These are phyloP conservation scores for Eumacrocentrus americanus DNA, from an alignment of 2,888 invertebrate species.

Conservation along the genomic window DNA sequence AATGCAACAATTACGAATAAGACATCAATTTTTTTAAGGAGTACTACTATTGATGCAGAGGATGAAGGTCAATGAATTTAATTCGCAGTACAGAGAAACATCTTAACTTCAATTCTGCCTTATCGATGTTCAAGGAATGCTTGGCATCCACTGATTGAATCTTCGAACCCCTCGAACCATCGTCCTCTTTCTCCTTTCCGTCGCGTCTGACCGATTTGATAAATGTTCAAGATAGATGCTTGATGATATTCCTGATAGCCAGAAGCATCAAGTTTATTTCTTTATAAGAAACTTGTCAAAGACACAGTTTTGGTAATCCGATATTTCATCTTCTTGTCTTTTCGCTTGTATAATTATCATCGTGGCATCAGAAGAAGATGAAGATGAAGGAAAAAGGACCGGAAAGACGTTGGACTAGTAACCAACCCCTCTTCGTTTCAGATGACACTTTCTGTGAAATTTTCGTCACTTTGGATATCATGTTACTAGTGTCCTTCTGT, in stretches of 20 bases:
- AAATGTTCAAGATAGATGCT: slow-evolving; percentile 56
- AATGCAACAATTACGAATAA: no score
- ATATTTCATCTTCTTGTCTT: slow-evolving; percentile 27
- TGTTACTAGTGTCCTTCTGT: slow-evolving; percentile 12
- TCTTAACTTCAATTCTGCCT: slow-evolving; percentile 52
- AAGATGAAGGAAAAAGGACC: slow-evolving; percentile 11
- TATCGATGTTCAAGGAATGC: slow-evolving; percentile 56
- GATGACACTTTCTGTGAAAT: slow-evolving; percentile 44
- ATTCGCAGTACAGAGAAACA: slow-evolving; percentile 45
- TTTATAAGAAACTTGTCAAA: slow-evolving; percentile 34
- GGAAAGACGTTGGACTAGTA: slow-evolving; percentile 15
- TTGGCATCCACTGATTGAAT: slow-evolving; percentile 59
- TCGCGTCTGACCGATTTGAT: slow-evolving; percentile 46
- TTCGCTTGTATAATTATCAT: slow-evolving; percentile 19
- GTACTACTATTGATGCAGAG: slow-evolving; percentile 29
- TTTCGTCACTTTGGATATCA: slow-evolving; percentile 32
- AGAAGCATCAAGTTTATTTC: slow-evolving; percentile 30
- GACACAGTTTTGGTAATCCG: slow-evolving; percentile 25
- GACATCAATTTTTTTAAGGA: neutral
- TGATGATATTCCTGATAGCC: slow-evolving; percentile 51
- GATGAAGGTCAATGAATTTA: slow-evolving; percentile 27
- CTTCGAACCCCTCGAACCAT: slow-evolving; percentile 37
- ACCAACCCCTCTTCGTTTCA: slow-evolving; percentile 46
- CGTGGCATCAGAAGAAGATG: neutral
- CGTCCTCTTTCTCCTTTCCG: slow-evolving; percentile 8